These are phyloP conservation scores for Clinocottus analis DNA, from an alignment of 2,113 vertebrate genomes.

Conservation along the genomic window DNA sequence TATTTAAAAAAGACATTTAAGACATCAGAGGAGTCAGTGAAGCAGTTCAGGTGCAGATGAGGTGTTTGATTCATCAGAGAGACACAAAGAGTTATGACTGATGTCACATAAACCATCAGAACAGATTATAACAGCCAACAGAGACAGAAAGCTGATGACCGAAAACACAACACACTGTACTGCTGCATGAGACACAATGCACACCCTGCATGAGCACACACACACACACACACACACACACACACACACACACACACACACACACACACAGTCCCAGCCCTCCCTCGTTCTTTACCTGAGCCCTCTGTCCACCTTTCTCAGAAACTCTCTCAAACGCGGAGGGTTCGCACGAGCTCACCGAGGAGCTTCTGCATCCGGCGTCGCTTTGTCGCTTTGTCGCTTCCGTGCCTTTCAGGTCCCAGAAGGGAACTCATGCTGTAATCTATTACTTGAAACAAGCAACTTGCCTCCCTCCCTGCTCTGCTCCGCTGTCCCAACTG, in stretches of 20 bases:
- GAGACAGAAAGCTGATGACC: conserved; percentile 17
- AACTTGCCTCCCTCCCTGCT: conserved; percentile 25
- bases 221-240: conserved; percentile 1
- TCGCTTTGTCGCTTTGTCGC: conserved; percentile 14
- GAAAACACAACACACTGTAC: conserved; percentile 17
- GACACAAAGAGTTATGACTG: too few species aligned
- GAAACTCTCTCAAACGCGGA: conserved; percentile 52
- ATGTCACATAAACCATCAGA: background rate
- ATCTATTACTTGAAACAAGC: conserved; percentile 30
- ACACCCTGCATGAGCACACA: conserved; percentile 37
- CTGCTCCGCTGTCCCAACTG: conserved; percentile 27
- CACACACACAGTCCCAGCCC: conserved; percentile 12
- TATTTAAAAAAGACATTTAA: too few species aligned
- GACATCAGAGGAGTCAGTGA: too few species aligned
- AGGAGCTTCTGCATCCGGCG: conserved; percentile 11
- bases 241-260: background rate
- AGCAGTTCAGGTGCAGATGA: too few species aligned
- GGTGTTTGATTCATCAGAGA: too few species aligned
- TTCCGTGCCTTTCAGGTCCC: conserved; percentile 1
- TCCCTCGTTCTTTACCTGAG: conserved; percentile 55
- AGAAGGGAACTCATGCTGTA: conserved; percentile 29
- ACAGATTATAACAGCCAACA: conserved; percentile 8
- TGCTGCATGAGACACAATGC: conserved; percentile 38
- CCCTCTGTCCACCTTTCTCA: conserved; percentile 52
- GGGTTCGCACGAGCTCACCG: conserved; percentile 10